A percentile compares a stretch with the other conserved stretches of the same genome.
Conservation (phyloP, 2,888 invertebrate genomes). For the Argyra leucocephala region DNA sequence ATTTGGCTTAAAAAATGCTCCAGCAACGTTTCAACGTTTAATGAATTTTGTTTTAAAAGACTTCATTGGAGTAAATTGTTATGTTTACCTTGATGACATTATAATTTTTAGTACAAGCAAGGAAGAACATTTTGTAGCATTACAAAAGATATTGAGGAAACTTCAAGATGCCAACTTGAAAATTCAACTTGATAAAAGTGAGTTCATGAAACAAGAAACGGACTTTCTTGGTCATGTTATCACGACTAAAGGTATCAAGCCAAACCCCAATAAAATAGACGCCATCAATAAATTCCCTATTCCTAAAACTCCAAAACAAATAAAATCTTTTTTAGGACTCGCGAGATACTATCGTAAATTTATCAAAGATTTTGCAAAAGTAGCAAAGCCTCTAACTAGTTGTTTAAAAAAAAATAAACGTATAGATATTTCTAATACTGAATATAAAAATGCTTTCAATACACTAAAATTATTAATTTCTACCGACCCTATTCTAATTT, state of each 20-base stretch:
- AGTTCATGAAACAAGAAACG: too few species aligned
- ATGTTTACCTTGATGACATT: slow-evolving; percentile 32
- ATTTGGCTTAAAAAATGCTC: slow-evolving; percentile 18
- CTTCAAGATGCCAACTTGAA: slow-evolving; percentile 23
- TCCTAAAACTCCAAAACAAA: not conserved
- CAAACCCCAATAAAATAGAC: not conserved
- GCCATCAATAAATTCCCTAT: not conserved
- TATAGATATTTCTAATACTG: slow-evolving; percentile 22
- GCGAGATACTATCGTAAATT: not conserved
- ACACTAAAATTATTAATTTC: slow-evolving; percentile 26
- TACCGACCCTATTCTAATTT: too few species aligned
- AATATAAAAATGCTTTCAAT: slow-evolving; percentile 20
- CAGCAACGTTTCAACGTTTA: slow-evolving; percentile 15
- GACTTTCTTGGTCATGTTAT: not conserved
- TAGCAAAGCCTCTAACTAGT: not conserved
- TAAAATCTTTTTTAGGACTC: not conserved
- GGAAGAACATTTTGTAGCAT: slow-evolving; percentile 26
- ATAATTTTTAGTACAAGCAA: slow-evolving; percentile 27
- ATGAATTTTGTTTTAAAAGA: slow-evolving; percentile 25
- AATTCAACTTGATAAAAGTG: slow-evolving; percentile 25
- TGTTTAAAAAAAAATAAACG: not conserved
- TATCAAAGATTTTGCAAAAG: not conserved
- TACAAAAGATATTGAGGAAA: slow-evolving; percentile 25
- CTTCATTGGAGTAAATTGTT: slow-evolving; percentile 24
- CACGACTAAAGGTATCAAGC: not conserved